Percentiles rank a stretch among this genome's conserved stretches.
phyloP scores from a whole-genome alignment of 2,113 vertebrate species.

The Cisticola juncidis region DNA sequence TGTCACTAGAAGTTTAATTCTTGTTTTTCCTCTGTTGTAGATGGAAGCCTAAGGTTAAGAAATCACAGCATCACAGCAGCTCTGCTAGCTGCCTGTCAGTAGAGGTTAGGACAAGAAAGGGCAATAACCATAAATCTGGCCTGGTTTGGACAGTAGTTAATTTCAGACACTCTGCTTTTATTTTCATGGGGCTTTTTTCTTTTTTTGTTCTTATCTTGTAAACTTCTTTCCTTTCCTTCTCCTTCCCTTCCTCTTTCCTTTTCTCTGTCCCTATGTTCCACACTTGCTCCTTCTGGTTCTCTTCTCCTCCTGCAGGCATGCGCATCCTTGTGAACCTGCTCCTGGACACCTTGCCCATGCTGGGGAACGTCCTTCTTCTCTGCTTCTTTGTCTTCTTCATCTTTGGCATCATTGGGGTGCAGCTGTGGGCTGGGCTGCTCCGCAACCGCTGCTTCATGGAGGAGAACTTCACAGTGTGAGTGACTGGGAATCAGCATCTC shows the following conservation, averaged over 20 bases:
- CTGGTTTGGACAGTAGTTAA: background rate
- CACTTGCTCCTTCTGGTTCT: slow-evolving; percentile 5
- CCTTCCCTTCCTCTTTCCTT: background rate
- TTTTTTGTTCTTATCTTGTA: background rate
- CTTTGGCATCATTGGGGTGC: slow-evolving; percentile 84
- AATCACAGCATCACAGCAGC: background rate
- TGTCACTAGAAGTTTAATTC: background rate
- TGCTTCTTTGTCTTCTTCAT: slow-evolving; percentile 88
- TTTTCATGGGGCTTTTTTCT: background rate
- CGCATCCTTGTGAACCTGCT: slow-evolving; percentile 84
- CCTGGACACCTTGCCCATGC: slow-evolving; percentile 83
- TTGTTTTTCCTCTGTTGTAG: background rate
- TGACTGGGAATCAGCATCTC: background rate
- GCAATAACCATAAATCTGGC: background rate
- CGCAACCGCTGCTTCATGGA: slow-evolving; percentile 85
- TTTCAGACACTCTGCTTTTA: background rate
- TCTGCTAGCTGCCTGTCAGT: background rate
- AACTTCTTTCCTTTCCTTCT: background rate
- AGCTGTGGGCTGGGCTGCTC: slow-evolving; percentile 83
- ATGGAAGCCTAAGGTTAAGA: background rate
- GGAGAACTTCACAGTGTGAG: slow-evolving; percentile 85
- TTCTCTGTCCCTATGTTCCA: background rate
- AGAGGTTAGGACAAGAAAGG: background rate
- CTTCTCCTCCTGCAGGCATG: slow-evolving; percentile 74
- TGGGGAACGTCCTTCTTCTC: slow-evolving; percentile 82